Base-by-base conservation (phyloP, 2,888 invertebrate genomes). In the Uloborus plumipes region DNA sequence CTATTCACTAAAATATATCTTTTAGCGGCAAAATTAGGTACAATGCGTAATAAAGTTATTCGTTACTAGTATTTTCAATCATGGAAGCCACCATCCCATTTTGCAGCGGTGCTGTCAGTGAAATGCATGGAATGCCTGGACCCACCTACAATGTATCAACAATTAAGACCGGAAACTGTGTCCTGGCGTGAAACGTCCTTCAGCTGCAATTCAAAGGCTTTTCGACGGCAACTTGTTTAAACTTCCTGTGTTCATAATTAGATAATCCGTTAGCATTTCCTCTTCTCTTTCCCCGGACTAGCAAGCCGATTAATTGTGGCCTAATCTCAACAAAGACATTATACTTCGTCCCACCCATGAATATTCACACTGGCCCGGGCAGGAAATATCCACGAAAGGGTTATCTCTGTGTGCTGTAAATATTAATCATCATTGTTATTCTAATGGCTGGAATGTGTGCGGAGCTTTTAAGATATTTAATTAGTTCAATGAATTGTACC, bases 381-480 rank as follows among this genome's bases (percentile, higher is more conserved):
- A 70, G 76, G 70, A 62, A 69, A 69, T 69, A 59, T 66, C 62
- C 64, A 22, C 71, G 20, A 26, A 58, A 18, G 53, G 64, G 49
- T 11, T 20, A 61, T 18, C 61, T 31, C 31, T 16, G 61, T 61
- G 65, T 55, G 69, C 69, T 47, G 77, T 70, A 70, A 77, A 69
- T 77, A 77, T 78, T 78, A 70, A 78, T 78, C 77, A 71, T 78
- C 77, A 71, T 78, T 78, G 77, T 78, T 78, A 78, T 78, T 78
- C 77, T 78, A 71, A 78, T 78, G 64, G 64, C 71, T 47, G 76
- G 26, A 76, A 69, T 76, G 76, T 71, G 77, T 64, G 70, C 50
- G 26, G 49, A 71, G 77, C 77, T 71, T 71, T 78, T 70, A 64
- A 70, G 77, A 65, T 71, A 70, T 78, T 78, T 78, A 78, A 78